phyloP scores from a whole-genome alignment of 2,888 invertebrate genomes.

The Mechanitis mazaeus region DNA sequence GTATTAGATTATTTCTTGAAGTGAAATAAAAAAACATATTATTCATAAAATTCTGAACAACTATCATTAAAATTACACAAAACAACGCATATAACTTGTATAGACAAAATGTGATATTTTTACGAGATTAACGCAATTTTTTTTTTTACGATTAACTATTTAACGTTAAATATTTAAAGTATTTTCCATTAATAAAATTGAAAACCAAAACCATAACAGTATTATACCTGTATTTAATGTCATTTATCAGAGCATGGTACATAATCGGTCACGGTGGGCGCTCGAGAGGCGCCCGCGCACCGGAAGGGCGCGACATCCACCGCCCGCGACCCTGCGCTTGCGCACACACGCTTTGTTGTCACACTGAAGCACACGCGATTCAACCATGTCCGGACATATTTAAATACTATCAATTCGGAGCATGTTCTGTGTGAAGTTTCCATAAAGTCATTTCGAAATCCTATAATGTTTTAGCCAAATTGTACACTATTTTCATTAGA shows the following conservation, averaged over 20 bases:
- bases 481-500: not conserved
- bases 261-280: conserved; percentile 54
- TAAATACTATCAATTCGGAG: not conserved
- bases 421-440: not conserved
- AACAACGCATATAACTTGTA: too few species aligned
- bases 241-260: conserved; percentile 63
- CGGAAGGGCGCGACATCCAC: conserved; percentile 71
- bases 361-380: conserved; percentile 51
- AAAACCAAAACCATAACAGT: conserved; percentile 30
- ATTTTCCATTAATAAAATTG: not conserved
- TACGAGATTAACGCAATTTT: too few species aligned
- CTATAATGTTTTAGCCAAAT: not conserved
- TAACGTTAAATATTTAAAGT: too few species aligned
- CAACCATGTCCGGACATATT: conserved; percentile 3
- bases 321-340: conserved; percentile 64
- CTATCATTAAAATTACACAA: too few species aligned
- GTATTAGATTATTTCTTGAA: too few species aligned
- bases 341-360: conserved; percentile 54
- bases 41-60: too few species aligned
- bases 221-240: conserved; percentile 46
- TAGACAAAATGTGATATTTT: too few species aligned
- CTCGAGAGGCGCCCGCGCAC: conserved; percentile 56
- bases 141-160: too few species aligned
- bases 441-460: not conserved
- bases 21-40: too few species aligned